Evolutionary conservation across 2,888 invertebrate species (phyloP).

Genomic region (Drosophila antonietae): DNA sequence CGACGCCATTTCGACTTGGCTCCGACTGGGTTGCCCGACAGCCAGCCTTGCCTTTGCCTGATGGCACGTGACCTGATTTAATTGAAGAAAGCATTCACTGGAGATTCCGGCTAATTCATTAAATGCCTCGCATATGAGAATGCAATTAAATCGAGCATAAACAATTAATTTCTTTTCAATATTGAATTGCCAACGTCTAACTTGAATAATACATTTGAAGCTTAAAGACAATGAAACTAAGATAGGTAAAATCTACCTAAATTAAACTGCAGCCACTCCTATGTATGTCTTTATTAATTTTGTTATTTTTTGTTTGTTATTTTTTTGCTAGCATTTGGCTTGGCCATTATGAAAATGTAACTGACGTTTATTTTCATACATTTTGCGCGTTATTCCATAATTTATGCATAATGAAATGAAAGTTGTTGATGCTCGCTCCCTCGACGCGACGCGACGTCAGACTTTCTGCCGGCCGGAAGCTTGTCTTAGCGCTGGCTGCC

Average conservation of each 20-base stretch:
- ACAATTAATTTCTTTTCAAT: constrained; percentile 34
- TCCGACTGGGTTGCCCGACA: constrained; percentile 1
- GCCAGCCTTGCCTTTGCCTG: neutral
- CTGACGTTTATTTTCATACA: constrained; percentile 50
- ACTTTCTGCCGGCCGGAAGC: constrained; percentile 33
- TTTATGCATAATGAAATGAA: constrained; percentile 64
- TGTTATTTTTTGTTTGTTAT: neutral
- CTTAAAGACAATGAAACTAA: constrained; percentile 3
- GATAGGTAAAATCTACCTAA: neutral
- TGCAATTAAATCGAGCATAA: constrained; percentile 32
- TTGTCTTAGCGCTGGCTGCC: constrained; percentile 25
- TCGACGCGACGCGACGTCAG: neutral
- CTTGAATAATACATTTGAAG: constrained; percentile 11
- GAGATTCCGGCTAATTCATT: constrained; percentile 24
- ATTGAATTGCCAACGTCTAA: constrained; percentile 25
- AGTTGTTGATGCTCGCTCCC: constrained; percentile 42
- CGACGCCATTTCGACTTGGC: constrained; percentile 31
- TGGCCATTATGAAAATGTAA: constrained; percentile 32
- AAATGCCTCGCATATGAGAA: constrained; percentile 23
- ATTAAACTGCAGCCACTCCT: constrained; percentile 48
- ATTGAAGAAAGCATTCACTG: constrained; percentile 19
- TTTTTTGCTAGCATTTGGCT: constrained; percentile 4
- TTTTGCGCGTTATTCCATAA: constrained; percentile 60
- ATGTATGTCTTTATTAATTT: constrained; percentile 43
- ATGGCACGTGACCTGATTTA: constrained; percentile 52